Conservation (phyloP, 1,140 invertebrate genomes). For the Antheraea pernyi region DNA sequence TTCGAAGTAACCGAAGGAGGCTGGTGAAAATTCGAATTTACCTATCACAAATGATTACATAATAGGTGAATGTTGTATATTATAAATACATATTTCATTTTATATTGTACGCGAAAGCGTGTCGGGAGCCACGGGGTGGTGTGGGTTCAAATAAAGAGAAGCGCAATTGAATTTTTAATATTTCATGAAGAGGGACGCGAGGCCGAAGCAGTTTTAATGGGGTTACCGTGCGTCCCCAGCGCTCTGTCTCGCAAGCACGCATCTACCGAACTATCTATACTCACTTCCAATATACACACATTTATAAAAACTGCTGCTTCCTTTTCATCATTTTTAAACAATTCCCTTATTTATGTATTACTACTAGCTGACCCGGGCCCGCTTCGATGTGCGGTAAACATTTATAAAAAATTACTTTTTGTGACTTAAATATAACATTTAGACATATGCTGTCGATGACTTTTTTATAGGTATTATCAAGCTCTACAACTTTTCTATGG, state of each 20-base stretch:
- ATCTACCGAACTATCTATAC: too few species aligned
- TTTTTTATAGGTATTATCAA: too few species aligned
- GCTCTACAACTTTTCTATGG: too few species aligned
- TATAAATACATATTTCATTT: conserved; percentile 79
- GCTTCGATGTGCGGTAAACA: too few species aligned
- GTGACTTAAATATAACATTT: too few species aligned
- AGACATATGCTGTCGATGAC: too few species aligned
- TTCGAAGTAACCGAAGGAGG: not conserved
- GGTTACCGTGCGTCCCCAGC: conserved; percentile 43
- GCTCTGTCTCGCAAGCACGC: conserved; percentile 14
- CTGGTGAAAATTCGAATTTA: conserved; percentile 11
- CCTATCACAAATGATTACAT: conserved; percentile 77
- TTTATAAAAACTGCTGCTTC: too few species aligned
- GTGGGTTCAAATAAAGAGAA: conserved; percentile 79
- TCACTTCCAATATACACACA: too few species aligned
- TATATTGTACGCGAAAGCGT: conserved; percentile 71
- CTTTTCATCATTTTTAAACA: too few species aligned
- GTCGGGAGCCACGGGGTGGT: conserved; percentile 54
- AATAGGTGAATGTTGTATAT: conserved; percentile 75
- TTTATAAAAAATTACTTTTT: too few species aligned
- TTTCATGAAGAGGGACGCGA: conserved; percentile 77
- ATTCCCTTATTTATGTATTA: too few species aligned
- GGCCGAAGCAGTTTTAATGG: conserved; percentile 74
- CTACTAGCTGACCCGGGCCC: too few species aligned
- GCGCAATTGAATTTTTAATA: conserved; percentile 81